Percentiles rank a stretch among this genome's conserved stretches.
These are phyloP conservation scores for Pocillopora meandrina DNA, from an alignment of 92 coral and sea anemone species.

Conservation along the genomic window DNA sequence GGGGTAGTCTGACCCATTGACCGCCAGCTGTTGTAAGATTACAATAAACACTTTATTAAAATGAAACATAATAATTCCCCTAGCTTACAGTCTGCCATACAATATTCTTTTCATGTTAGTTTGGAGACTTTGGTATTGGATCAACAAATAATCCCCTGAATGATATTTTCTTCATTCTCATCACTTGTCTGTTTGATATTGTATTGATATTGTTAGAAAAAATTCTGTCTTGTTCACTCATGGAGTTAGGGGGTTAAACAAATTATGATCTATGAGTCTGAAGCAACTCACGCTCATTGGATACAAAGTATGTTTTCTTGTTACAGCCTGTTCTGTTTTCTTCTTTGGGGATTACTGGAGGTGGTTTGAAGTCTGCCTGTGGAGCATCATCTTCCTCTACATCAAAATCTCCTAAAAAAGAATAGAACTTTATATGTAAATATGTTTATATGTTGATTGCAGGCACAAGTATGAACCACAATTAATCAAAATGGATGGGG, in stretches of 20 bases:
- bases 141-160: background rate
- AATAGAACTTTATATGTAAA: background rate
- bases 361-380: constrained; percentile 86
- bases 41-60: background rate
- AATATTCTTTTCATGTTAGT: too few species aligned
- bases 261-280: background rate
- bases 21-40: constrained; percentile 71
- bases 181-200: too few species aligned
- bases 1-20: constrained; percentile 86
- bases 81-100: background rate
- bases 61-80: too few species aligned
- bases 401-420: constrained; percentile 73
- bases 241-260: background rate
- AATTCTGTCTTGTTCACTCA: too few species aligned
- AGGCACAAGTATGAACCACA: too few species aligned
- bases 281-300: constrained; percentile 77
- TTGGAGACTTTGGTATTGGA: too few species aligned
- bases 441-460: background rate
- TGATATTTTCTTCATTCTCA: too few species aligned
- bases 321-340: constrained; percentile 91
- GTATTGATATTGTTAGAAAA: too few species aligned
- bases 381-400: constrained; percentile 94
- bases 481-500: too few species aligned
- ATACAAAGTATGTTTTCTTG: constrained; percentile 96
- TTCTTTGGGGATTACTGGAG: constrained; percentile 83